Base-by-base conservation (phyloP, 1,140 invertebrate genomes). In the Cotesia typhae region DNA sequence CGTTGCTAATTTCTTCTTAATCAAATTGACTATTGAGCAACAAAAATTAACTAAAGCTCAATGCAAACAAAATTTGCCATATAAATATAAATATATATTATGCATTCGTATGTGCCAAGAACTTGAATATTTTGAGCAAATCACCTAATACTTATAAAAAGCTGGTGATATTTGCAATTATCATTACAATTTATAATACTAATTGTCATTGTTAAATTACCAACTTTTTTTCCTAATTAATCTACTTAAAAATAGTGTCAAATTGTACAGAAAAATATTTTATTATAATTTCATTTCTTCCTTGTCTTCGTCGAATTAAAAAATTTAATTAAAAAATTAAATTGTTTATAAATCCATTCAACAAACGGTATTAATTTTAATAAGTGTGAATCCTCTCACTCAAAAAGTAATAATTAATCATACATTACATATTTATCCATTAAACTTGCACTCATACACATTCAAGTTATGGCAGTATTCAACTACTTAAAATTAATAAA, bases 311-410 rank as follows among this genome's bases (percentile, higher is more conserved):
- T 20, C 17, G 3, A 55, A 55, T 55, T 55, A 55, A 28, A 28
- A 28, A 28, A 59, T 59, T 28, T 20, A 59, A 59, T 9, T 47
- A 59, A 59, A 59, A 59, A 59, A 59, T 28, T 2, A 59, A 41
- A 51, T 51, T 51, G 5, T 61, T 61, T 28, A 53, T 35, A 53
- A 63, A 36, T 36, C 28, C 57, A 67, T 52, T 38, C 63, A 64
- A 63, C 68, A 55, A 57, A 57, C 71, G 61, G 35, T 76, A 77
- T 84, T 83, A 81, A 84, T 75, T 83, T 83, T 82, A 83, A 82
- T 83, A 83, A 83, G 80, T 83, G 81, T 83, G 82, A 84, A 84
- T 84, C 82, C 81, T 77, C 6, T 17, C 51, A 72, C 37, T 67
- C 38, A 60, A 51, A 60, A n/a, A 67, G 14, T n/a, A 17, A 66